Base-by-base conservation (phyloP, 1,140 invertebrate species). In the Drosophila littoralis region DNA sequence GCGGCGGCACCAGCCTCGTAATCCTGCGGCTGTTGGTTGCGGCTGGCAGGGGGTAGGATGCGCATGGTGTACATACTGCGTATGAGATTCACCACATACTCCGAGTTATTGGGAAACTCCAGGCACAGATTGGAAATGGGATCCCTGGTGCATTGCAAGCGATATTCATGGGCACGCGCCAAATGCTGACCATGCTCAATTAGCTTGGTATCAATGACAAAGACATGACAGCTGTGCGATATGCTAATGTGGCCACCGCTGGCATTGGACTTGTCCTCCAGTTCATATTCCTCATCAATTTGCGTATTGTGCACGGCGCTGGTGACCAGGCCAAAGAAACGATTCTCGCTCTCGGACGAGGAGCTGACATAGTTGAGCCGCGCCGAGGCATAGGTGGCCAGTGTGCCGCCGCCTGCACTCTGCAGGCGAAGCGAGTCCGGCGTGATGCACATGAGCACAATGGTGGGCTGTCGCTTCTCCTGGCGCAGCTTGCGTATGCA, bases 151-250 rank as follows among this genome's bases (percentile, higher is more conserved):
- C 97, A 98, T n/a, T 94, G 93, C 48, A 98, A 94, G 79, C 95
- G 95, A 93, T 98, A 98, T 65, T 94, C 94, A 71, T 95, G 94
- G 1, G 97, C 97, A 91, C 95, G 94, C n/a, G 93, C 93, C 28
- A 94, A 92, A 93, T 99, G 98, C 36, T 95, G 94, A 40, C 94
- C 94, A 91, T 98, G 96, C 91, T 98, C 96, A 0, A 95, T 94
- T 43, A 97, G 93, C 86, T 97, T 96, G 0, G 97, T 95, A 88
- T 99, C 97, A 12, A 98, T 96, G 71, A 97, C 97, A 92, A 99
- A 99, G 0, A 99, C 97, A 92, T 99, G 98, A 91, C 98, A 99
- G 42, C 97, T 98, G 89, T 97, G 97, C 10, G 97, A 97, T 1
- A 96, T 94, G 67, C 85, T 90, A 2, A 91, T 90, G 52, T 90